Conservation (phyloP, 2,113 vertebrate species). For the Anolis sagrei region DNA sequence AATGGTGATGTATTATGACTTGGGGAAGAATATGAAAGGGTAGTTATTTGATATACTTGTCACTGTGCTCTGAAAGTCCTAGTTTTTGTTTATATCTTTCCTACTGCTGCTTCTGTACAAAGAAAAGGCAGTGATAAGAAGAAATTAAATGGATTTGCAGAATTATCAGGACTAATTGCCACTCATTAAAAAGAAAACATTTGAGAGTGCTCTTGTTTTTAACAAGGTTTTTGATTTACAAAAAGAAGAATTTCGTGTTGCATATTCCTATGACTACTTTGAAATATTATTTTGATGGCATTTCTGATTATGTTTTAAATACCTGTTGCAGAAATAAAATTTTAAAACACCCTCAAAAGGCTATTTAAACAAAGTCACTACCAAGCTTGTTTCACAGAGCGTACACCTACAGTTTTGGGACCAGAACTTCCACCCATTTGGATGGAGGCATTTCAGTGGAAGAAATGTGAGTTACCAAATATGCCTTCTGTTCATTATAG, state of each 20-base stretch:
- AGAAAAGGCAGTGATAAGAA: constrained; percentile 4
- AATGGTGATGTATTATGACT: not conserved
- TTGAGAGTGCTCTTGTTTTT: constrained; percentile 51
- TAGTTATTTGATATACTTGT: constrained; percentile 9
- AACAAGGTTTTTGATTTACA: constrained; percentile 19
- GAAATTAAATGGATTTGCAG: constrained; percentile 43
- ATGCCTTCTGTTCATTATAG: not conserved
- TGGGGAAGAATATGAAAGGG: constrained; percentile 26
- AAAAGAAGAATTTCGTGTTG: constrained; percentile 11
- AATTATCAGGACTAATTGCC: constrained; percentile 49
- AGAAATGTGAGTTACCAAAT: not conserved
- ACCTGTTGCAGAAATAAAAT: not conserved
- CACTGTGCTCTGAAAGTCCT: constrained; percentile 18
- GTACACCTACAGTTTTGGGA: not conserved
- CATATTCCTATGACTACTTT: not conserved
- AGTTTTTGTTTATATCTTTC: constrained; percentile 13
- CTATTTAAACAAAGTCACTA: not conserved
- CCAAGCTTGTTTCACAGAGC: not conserved
- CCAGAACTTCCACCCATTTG: not conserved
- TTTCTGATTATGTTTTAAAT: constrained; percentile 16
- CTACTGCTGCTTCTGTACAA: constrained; percentile 24
- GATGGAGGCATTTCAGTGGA: not conserved
- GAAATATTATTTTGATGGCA: not conserved
- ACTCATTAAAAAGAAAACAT: constrained; percentile 50
- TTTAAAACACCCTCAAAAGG: not conserved